These are phyloP conservation scores for Gnathonemus longibarbis DNA, from an alignment of 2,113 vertebrate genomes.

Conservation along the genomic window DNA sequence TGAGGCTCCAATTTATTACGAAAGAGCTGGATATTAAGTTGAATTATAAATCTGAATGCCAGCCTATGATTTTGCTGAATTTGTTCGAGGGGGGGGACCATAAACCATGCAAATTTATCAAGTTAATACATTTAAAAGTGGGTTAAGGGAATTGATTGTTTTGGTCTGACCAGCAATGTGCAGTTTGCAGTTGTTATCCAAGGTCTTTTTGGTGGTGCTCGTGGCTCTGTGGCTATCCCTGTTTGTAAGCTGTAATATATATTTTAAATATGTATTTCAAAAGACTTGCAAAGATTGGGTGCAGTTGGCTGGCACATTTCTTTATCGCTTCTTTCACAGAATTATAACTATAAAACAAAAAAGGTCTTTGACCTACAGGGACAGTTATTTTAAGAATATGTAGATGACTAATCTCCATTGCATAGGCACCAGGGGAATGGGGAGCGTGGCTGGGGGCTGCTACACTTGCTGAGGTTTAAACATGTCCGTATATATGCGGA, in stretches of 20 bases:
- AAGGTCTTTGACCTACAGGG: not conserved
- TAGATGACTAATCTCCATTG: conserved; percentile 4
- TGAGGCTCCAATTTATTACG: not conserved
- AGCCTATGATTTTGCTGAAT: not conserved
- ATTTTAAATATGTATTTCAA: not conserved
- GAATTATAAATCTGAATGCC: not conserved
- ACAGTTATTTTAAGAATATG: conserved; percentile 15
- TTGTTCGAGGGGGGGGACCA: not conserved
- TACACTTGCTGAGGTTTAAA: not conserved
- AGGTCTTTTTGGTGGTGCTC: not conserved
- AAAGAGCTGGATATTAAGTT: not conserved
- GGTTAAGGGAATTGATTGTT: not conserved
- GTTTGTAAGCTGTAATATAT: not conserved
- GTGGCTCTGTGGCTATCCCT: not conserved
- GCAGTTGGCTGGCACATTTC: not conserved
- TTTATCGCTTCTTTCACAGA: not conserved
- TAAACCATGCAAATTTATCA: not conserved
- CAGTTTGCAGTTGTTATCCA: not conserved
- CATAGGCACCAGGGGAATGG: not conserved
- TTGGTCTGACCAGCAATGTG: not conserved
- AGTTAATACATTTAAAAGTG: not conserved
- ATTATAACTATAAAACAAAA: conserved; percentile 3
- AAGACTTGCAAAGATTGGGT: not conserved
- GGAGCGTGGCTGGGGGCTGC: not conserved
- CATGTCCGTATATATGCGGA: not conserved